phyloP scores from a whole-genome alignment of 2,113 vertebrate genomes.

The Coregonus clupeaformis region DNA sequence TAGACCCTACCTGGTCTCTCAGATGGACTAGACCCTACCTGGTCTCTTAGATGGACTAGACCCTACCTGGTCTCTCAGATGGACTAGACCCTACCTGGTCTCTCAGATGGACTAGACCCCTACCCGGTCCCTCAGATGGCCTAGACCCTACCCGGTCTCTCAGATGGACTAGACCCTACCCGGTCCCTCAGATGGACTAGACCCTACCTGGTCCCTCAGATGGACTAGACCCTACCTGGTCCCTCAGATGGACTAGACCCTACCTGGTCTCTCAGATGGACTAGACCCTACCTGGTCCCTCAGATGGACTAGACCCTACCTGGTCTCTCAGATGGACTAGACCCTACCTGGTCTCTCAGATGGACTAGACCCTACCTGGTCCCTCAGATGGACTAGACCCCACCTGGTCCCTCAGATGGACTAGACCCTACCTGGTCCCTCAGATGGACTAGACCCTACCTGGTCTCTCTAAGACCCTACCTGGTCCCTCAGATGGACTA shows the following conservation, averaged over 20 bases:
- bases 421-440: slow-evolving; percentile 1
- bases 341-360: slow-evolving; percentile 1
- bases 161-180: background rate
- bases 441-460: background rate
- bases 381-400: background rate
- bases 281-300: slow-evolving; percentile 1
- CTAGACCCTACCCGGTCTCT: slow-evolving; percentile 1
- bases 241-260: background rate
- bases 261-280: background rate
- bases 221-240: slow-evolving; percentile 3
- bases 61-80: background rate
- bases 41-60: background rate
- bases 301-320: background rate
- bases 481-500: background rate
- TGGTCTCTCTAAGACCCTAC: background rate
- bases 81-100: slow-evolving; percentile 5
- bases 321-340: background rate
- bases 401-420: background rate
- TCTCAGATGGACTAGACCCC: background rate
- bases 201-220: slow-evolving; percentile 1
- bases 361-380: slow-evolving; percentile 3
- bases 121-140: background rate
- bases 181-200: background rate
- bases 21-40: background rate
- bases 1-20: background rate